phyloP scores from a whole-genome alignment of 2,888 invertebrate species.

The Lumbricus terrestris region DNA sequence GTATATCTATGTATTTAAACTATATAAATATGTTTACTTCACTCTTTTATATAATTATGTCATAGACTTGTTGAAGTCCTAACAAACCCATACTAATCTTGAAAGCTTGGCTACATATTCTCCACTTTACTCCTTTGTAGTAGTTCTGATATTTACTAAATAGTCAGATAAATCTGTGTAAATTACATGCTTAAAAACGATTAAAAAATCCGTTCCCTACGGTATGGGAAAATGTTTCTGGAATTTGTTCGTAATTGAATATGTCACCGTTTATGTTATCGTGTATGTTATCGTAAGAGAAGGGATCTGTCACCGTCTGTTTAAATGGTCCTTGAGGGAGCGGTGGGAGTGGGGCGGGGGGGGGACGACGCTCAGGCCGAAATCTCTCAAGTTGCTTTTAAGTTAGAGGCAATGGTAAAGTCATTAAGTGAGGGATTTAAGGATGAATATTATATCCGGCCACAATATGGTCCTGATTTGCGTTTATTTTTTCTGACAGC shows the following conservation, averaged over 20 bases:
- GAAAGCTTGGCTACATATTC: background rate
- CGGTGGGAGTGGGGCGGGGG: too few species aligned
- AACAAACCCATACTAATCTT: background rate
- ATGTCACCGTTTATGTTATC: background rate
- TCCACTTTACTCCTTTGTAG: background rate
- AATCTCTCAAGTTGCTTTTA: background rate
- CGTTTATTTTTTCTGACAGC: background rate
- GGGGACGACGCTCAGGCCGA: background rate
- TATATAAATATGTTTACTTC: background rate
- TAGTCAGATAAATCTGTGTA: background rate
- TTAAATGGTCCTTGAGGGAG: conserved; percentile 3
- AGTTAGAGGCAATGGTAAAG: background rate
- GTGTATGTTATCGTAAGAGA: background rate
- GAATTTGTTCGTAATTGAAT: background rate
- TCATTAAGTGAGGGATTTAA: background rate
- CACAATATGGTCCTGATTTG: background rate
- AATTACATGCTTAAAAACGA: background rate
- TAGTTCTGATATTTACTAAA: background rate
- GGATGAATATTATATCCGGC: background rate
- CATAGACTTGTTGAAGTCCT: background rate
- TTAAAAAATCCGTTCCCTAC: background rate
- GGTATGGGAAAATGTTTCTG: background rate
- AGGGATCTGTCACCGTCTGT: background rate
- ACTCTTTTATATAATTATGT: background rate
- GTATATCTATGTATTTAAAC: too few species aligned